Evolutionary conservation across 2,888 invertebrate genomes (phyloP), one percentile per base, ranked within the genome.

Genomic region (Calameuta pallipes): DNA sequence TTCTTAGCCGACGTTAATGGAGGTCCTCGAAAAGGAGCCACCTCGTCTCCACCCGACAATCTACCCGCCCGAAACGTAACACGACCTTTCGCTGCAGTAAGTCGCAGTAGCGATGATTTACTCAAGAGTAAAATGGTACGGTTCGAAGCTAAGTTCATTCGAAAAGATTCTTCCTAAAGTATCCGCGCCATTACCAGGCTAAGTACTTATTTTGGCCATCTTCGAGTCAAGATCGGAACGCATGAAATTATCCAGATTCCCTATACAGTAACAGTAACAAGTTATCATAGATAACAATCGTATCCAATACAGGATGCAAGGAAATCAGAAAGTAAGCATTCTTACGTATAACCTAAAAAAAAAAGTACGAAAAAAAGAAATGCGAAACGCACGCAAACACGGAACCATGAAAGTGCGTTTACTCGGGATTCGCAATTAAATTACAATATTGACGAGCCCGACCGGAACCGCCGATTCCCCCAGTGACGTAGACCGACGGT

Each of bases 1-100:
- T 86, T 87, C 86, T 85, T 85, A 88, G 85, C 85, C 85, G 84
- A 82, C 86, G 85, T 87, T 89, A 90, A 89, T 88, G 88, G 88
- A 89, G 88, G 86, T 88, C 85, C 90, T 90, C 87, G 88, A 87
- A 89, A 85, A 79, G 82, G 83, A 86, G 83, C 87, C 84, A 85
- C 80, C 82, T 85, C 80, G 83, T 84, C 84, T 83, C 82, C 81
- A 82, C 82, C 83, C 83, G 82, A 77, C 83, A 82, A 83, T 0
- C 41, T 15, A 41, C 15, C 15, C 15, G 41, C 83, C 83, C 85
- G 85, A 84, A 85, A 86, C 81, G 84, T 83, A 84, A 85, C 83
- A 82, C 82, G 84, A 83, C 85, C 84, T 87, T 87, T 87, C 81
- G 81, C 41, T 41, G 41, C 41, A 41, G 23, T 23, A 41, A 4